Percentiles rank a stretch among this genome's conserved stretches.
These are phyloP conservation scores for Lepidostoma basale DNA, from an alignment of 1,140 invertebrate genomes.

Conservation along the genomic window DNA sequence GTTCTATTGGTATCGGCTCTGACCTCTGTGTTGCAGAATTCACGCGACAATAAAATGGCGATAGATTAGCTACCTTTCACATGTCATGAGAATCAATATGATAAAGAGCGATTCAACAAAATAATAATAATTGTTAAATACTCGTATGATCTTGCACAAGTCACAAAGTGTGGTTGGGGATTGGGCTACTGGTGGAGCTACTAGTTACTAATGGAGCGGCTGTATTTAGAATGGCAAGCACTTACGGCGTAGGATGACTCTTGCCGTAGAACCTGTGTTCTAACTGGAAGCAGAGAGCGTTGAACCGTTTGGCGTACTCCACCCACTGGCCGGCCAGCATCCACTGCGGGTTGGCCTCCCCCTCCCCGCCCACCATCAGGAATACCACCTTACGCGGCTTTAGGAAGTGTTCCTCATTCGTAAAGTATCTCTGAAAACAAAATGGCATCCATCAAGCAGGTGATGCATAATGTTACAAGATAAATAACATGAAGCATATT, in stretches of 20 bases:
- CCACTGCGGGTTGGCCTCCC: constrained; percentile 74
- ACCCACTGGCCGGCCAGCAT: constrained; percentile 86
- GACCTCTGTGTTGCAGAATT: too few species aligned
- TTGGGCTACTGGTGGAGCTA: background rate
- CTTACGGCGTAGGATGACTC: constrained; percentile 83
- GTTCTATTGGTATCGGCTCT: too few species aligned
- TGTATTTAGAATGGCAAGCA: constrained; percentile 24
- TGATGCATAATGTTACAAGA: too few species aligned
- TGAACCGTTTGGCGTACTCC: constrained; percentile 78
- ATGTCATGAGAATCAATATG: too few species aligned
- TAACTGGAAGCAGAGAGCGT: constrained; percentile 83
- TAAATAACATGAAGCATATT: too few species aligned
- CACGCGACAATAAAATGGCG: too few species aligned
- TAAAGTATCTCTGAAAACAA: constrained; percentile 77
- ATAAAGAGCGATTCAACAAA: too few species aligned
- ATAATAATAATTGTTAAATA: too few species aligned
- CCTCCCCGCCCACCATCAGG: constrained; percentile 88
- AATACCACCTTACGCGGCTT: constrained; percentile 75
- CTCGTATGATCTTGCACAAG: background rate
- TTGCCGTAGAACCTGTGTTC: constrained; percentile 95
- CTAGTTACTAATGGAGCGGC: background rate
- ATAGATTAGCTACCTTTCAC: too few species aligned
- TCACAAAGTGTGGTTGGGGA: background rate
- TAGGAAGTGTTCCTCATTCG: constrained; percentile 75
- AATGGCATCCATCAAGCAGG: too few species aligned